Conservation (phyloP, 2,113 vertebrate species). For the Lamprotornis superbus region DNA sequence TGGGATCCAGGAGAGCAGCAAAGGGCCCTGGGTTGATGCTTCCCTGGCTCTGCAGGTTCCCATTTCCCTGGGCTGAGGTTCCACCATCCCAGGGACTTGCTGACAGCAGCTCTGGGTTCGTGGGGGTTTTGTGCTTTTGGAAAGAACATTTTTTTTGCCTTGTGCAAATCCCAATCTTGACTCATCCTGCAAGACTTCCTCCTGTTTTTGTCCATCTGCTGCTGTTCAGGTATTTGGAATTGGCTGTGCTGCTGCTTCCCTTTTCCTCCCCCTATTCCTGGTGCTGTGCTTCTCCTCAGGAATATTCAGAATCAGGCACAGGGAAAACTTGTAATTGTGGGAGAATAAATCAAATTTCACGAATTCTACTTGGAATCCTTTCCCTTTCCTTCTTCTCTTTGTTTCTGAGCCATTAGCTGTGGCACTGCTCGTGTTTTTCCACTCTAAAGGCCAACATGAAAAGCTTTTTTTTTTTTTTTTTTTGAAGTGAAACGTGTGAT, state of each 20-base stretch:
- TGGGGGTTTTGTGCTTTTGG: not conserved
- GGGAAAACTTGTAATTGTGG: not conserved
- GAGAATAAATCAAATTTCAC: not conserved
- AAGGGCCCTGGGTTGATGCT: not conserved
- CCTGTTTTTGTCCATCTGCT: slow-evolving; percentile 36
- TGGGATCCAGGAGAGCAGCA: not conserved
- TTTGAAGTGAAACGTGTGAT: not conserved
- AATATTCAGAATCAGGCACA: accelerated
- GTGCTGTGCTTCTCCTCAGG: not conserved
- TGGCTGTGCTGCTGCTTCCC: not conserved
- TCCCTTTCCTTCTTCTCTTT: not conserved
- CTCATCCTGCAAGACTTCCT: not conserved
- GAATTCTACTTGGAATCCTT: not conserved
- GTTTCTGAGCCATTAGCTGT: not conserved
- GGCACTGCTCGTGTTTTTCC: not conserved
- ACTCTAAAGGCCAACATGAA: not conserved
- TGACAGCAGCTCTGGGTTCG: not conserved
- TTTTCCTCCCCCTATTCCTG: accelerated
- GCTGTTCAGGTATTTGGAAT: not conserved
- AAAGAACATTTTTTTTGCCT: not conserved
- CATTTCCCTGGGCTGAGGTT: accelerated
- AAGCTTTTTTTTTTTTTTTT: not conserved
- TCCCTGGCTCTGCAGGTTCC: not conserved
- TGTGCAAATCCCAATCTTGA: not conserved
- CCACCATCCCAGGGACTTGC: not conserved